Evolutionary conservation across 1,140 invertebrate species (phyloP).

Genomic region (Aphis gossypii): DNA sequence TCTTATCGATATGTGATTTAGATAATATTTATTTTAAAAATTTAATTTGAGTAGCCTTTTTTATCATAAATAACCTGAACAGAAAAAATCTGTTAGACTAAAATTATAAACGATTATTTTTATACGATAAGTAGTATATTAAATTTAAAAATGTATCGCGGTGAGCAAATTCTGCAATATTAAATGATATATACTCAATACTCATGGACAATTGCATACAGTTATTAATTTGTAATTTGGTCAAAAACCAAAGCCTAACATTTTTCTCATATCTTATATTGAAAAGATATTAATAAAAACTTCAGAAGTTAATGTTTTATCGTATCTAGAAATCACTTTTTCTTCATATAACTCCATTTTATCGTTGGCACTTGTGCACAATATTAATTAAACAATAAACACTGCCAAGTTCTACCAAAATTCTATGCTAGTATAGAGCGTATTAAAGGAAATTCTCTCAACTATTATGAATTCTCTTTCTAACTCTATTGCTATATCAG

Average conservation of each 20-base stretch:
- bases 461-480: slow-evolving; percentile 31
- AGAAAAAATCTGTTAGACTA: no score
- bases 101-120: no score
- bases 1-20: no score
- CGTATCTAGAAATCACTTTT: slow-evolving; percentile 37
- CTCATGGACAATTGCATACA: background rate
- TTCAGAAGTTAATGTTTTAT: slow-evolving; percentile 8
- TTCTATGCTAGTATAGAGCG: slow-evolving; percentile 21
- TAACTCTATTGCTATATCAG: background rate
- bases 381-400: slow-evolving; percentile 57
- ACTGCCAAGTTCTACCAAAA: slow-evolving; percentile 46
- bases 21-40: no score
- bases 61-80: no score
- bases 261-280: background rate
- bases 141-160: background rate
- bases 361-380: slow-evolving; percentile 32
- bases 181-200: background rate
- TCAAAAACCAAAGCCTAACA: background rate
- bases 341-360: background rate
- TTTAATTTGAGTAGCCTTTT: no score
- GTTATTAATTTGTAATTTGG: background rate
- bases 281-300: background rate
- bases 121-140: background rate
- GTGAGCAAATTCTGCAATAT: background rate
- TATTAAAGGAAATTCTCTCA: slow-evolving; percentile 41